Conservation (phyloP, 2,113 vertebrate genomes). For the Tachycineta bicolor region DNA sequence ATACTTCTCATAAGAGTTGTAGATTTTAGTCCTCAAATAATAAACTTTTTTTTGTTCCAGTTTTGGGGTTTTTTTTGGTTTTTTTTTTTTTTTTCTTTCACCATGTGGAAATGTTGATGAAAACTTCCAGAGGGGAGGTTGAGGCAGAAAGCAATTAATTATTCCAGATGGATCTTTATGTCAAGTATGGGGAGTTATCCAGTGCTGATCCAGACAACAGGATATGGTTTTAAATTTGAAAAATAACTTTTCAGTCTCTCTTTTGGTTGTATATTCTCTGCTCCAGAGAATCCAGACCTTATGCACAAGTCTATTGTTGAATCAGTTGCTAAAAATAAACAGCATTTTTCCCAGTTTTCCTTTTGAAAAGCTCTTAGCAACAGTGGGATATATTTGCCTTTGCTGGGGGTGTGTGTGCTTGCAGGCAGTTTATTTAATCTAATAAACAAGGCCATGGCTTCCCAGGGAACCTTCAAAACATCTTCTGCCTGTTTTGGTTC, state of each 20-base stretch:
- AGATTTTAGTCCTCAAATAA: background rate
- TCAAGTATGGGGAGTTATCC: background rate
- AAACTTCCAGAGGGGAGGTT: background rate
- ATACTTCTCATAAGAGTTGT: background rate
- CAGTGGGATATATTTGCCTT: conserved; percentile 43
- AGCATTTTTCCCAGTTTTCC: conserved; percentile 10
- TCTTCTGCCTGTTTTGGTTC: background rate
- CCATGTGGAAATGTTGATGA: background rate
- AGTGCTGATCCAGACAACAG: background rate
- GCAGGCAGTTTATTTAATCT: background rate
- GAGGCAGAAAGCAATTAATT: background rate
- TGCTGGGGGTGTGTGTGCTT: background rate
- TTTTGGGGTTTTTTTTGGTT: background rate
- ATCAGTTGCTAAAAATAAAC: conserved; percentile 73
- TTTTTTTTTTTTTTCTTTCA: background rate
- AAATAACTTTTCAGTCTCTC: background rate
- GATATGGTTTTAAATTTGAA: background rate
- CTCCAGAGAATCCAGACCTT: background rate
- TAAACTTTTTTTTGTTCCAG: background rate
- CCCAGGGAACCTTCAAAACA: background rate
- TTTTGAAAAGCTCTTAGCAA: conserved; percentile 63
- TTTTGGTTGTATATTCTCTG: background rate
- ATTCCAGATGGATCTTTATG: background rate
- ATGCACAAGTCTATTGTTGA: conserved; percentile 34
- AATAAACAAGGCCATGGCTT: background rate